phyloP scores from a whole-genome alignment of 2,113 vertebrate species.

The Poeciliopsis turrubarensis region DNA sequence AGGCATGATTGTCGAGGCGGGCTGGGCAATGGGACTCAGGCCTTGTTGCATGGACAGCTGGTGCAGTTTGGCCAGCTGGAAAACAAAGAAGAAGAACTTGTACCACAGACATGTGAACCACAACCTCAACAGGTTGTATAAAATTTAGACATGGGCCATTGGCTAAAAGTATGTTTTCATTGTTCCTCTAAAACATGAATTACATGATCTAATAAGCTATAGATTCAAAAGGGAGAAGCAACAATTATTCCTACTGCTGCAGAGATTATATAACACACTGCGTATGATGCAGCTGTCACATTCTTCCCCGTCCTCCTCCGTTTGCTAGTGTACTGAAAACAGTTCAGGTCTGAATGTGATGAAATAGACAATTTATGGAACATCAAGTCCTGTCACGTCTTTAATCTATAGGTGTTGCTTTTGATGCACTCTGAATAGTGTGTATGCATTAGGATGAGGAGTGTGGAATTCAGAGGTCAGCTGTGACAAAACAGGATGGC shows the following conservation, averaged over 20 bases:
- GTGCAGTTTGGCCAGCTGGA: conserved; percentile 91
- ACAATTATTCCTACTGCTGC: neutral
- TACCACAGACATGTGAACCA: conserved; percentile 5
- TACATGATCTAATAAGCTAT: neutral
- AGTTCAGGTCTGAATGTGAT: too few relatives aligned
- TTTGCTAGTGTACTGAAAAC: neutral
- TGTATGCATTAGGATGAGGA: neutral
- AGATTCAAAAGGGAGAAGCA: neutral
- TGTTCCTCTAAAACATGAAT: neutral
- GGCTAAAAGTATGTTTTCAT: neutral
- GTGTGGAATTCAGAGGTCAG: neutral
- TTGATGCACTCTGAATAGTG: neutral
- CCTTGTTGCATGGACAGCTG: conserved; percentile 92
- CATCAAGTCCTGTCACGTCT: neutral
- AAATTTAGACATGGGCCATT: neutral
- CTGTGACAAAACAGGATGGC: neutral
- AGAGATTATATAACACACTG: neutral
- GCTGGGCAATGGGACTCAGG: conserved; percentile 83
- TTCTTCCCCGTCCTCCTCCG: neutral
- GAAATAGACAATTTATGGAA: neutral
- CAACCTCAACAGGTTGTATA: conserved; percentile 13
- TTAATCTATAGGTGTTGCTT: neutral
- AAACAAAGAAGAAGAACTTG: conserved; percentile 40
- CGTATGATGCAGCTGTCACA: neutral
- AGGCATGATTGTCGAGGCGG: conserved; percentile 81